Conservation (phyloP, 1,140 invertebrate genomes). For the Ericerus pela region DNA sequence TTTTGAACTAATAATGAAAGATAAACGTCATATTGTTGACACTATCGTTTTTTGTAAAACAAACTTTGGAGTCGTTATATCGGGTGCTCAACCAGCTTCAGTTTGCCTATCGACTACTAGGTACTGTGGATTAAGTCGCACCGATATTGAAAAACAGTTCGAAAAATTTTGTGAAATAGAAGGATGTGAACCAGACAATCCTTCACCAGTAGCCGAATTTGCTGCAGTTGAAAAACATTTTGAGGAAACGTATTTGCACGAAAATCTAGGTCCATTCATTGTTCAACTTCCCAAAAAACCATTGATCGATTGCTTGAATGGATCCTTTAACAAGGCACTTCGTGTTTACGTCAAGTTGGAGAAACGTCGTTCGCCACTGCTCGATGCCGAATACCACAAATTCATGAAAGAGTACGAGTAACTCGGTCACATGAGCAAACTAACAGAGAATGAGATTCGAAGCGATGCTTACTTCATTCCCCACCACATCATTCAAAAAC, state of each 20-base stretch:
- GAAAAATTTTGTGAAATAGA: too few relatives aligned
- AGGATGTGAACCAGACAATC: too few relatives aligned
- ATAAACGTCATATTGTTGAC: too few relatives aligned
- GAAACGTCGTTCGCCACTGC: not conserved
- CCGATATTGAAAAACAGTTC: too few relatives aligned
- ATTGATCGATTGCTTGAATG: not conserved
- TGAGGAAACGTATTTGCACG: not conserved
- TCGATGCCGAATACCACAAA: not conserved
- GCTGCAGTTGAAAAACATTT: conserved; percentile 1
- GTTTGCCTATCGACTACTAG: too few relatives aligned
- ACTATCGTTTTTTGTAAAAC: too few relatives aligned
- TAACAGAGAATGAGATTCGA: not conserved
- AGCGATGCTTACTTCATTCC: conserved; percentile 17
- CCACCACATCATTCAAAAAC: conserved; percentile 16
- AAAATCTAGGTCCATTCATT: not conserved
- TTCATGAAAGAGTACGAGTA: not conserved
- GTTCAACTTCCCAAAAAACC: not conserved
- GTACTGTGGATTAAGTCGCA: too few relatives aligned
- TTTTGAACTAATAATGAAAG: too few relatives aligned
- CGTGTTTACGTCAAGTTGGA: not conserved
- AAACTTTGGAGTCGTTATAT: too few relatives aligned
- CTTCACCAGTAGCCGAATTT: too few relatives aligned
- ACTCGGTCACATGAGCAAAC: not conserved
- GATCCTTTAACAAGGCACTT: not conserved
- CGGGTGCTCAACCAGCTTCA: too few relatives aligned